Percentiles rank a stretch among this genome's conserved stretches.
Conservation (phyloP, 2,113 vertebrate genomes). For the Thunnus maccoyii region DNA sequence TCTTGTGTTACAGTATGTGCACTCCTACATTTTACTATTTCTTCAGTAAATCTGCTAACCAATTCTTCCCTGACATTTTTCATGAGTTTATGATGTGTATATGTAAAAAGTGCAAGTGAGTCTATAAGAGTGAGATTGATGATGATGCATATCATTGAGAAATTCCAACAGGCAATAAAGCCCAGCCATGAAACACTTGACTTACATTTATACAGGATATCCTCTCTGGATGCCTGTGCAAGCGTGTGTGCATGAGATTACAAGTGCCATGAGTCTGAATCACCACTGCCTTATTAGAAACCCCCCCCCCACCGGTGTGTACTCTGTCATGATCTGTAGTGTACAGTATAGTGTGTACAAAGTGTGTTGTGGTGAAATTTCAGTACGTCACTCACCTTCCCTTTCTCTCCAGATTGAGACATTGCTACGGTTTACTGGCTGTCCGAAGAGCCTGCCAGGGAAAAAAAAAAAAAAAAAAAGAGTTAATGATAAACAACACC, state of each 20-base stretch:
- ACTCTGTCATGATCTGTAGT: not conserved
- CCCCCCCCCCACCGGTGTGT: not conserved
- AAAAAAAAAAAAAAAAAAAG: slow-evolving; percentile 8
- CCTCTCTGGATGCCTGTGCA: slow-evolving; percentile 65
- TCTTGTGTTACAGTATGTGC: not conserved
- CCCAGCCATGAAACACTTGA: slow-evolving; percentile 40
- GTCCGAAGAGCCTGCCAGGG: slow-evolving; percentile 62
- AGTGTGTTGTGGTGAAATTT: not conserved
- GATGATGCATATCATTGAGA: slow-evolving; percentile 35
- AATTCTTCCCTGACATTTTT: slow-evolving; percentile 12
- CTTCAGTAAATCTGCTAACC: not conserved
- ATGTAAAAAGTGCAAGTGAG: slow-evolving; percentile 5
- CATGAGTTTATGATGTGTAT: slow-evolving; percentile 26
- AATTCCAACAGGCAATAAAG: slow-evolving; percentile 61
- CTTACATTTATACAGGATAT: slow-evolving; percentile 73
- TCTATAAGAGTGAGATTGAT: slow-evolving; percentile 38
- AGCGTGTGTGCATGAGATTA: slow-evolving; percentile 66
- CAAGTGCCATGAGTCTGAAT: slow-evolving; percentile 48
- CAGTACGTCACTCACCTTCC: slow-evolving; percentile 83
- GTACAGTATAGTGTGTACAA: not conserved
- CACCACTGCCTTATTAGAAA: slow-evolving; percentile 36
- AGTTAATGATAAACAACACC: not conserved
- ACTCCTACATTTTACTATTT: not conserved
- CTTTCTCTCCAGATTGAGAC: slow-evolving; percentile 91
- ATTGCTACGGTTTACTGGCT: slow-evolving; percentile 76